Evolutionary conservation across 1,140 invertebrate species (phyloP).

Genomic region (Limonius californicus): DNA sequence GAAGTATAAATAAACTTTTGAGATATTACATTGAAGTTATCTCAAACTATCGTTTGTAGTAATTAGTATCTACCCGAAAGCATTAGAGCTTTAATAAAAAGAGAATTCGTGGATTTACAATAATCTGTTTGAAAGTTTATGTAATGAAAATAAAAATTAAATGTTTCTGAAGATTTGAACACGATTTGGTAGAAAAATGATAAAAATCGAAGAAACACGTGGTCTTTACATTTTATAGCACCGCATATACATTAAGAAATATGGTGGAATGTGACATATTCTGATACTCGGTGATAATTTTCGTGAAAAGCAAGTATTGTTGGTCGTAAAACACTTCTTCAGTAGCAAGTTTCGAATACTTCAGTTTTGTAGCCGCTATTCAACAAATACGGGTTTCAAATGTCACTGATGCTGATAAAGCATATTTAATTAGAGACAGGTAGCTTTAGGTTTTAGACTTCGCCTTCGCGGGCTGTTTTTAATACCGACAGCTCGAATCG

Average conservation of each 20-base stretch:
- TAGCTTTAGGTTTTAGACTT: slow-evolving; percentile 16
- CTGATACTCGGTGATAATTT: not conserved
- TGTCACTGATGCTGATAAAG: slow-evolving; percentile 15
- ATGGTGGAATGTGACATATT: slow-evolving; percentile 4
- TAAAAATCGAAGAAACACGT: too few species aligned
- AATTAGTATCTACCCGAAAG: too few species aligned
- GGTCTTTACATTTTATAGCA: too few species aligned
- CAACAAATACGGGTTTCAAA: not conserved
- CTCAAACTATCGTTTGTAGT: too few species aligned
- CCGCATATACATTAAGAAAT: not conserved
- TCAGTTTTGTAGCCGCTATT: not conserved
- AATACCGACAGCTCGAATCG: slow-evolving; percentile 1
- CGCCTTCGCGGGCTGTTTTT: not conserved
- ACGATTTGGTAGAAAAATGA: too few species aligned
- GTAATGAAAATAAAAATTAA: too few species aligned
- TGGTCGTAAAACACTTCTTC: slow-evolving; percentile 7
- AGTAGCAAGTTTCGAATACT: slow-evolving; percentile 12
- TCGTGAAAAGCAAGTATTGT: not conserved
- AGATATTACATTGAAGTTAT: too few species aligned
- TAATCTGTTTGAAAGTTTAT: too few species aligned
- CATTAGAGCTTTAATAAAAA: too few species aligned
- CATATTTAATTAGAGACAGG: slow-evolving; percentile 25
- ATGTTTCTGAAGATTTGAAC: too few species aligned
- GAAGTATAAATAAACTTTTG: too few species aligned
- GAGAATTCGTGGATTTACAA: too few species aligned